Conservation (phyloP, 2,888 invertebrate genomes). For the Lacanobia oleracea region DNA sequence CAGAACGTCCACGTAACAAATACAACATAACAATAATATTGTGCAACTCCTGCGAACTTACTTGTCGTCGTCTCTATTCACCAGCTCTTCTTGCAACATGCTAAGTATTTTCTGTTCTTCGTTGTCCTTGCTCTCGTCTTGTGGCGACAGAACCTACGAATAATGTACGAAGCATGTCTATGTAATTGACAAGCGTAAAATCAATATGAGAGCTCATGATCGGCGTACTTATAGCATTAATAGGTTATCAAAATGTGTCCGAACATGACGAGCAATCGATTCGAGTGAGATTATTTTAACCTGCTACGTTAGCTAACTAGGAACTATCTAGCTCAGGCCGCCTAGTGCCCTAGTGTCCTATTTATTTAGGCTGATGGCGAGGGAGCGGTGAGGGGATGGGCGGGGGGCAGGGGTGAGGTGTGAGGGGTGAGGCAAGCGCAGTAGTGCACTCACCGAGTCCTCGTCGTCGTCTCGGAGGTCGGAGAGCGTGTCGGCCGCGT, state of each 20-base stretch:
- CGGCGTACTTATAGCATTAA: conserved; percentile 53
- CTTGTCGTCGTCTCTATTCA: conserved; percentile 96
- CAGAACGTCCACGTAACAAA: conserved; percentile 27
- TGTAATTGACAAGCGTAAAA: conserved; percentile 82
- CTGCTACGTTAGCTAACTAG: conserved; percentile 71
- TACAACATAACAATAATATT: conserved; percentile 49
- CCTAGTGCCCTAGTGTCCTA: conserved; percentile 85
- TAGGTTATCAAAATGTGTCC: conserved; percentile 47
- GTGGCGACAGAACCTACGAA: conserved; percentile 88
- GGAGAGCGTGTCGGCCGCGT: conserved; percentile 84
- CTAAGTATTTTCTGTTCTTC: conserved; percentile 94
- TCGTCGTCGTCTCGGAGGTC: conserved; percentile 91
- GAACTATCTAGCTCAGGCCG: conserved; percentile 75
- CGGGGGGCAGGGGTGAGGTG: conserved; percentile 34
- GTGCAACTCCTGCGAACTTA: conserved; percentile 81
- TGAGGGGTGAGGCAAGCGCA: conserved; percentile 59
- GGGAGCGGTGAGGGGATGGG: conserved; percentile 49
- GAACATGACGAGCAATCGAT: conserved; percentile 64
- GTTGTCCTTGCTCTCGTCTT: conserved; percentile 90
- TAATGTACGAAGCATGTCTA: conserved; percentile 86
- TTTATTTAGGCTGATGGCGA: conserved; percentile 75
- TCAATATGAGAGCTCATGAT: conserved; percentile 74
- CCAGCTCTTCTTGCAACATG: conserved; percentile 94
- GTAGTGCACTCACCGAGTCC: conserved; percentile 93
- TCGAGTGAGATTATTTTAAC: conserved; percentile 67